Evolutionary conservation across 2,888 invertebrate species (phyloP).

Genomic region (Conops quadrifasciatus): DNA sequence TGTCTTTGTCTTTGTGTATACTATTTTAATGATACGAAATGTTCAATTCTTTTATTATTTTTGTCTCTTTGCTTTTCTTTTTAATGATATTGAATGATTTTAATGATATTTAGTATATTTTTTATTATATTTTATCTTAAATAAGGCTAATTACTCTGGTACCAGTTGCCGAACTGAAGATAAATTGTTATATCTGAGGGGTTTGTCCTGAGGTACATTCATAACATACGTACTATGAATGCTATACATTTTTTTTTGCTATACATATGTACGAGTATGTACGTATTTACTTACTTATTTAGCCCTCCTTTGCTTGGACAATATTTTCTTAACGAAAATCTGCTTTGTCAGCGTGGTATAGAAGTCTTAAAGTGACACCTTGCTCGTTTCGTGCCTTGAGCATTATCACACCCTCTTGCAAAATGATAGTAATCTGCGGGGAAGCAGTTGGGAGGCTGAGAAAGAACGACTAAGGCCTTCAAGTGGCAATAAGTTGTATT

Average conservation of each 20-base stretch:
- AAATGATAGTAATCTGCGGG: neutral
- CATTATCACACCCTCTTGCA: conserved; percentile 7
- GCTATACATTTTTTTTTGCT: neutral
- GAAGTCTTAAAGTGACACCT: no score
- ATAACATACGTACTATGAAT: neutral
- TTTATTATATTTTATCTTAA: conserved; percentile 23
- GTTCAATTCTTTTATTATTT: no score
- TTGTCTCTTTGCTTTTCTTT: no score
- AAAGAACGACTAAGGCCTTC: no score
- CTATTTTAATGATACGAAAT: no score
- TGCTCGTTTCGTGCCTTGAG: neutral
- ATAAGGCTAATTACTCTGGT: conserved; percentile 28
- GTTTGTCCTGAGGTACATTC: neutral
- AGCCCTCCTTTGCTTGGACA: neutral
- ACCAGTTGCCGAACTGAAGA: conserved; percentile 27
- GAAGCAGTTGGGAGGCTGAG: no score
- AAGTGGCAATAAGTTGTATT: no score
- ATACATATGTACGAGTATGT: neutral
- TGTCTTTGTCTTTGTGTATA: no score
- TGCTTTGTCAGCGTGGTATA: neutral
- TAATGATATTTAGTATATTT: no score
- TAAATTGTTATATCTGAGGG: neutral
- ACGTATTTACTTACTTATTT: neutral
- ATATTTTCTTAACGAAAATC: neutral
- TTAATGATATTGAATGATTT: no score